A percentile compares a stretch with the other conserved stretches of the same genome.
Conservation (phyloP, 37 sponge, comb jelly and placozoan species). For the Crambe crambe region DNA sequence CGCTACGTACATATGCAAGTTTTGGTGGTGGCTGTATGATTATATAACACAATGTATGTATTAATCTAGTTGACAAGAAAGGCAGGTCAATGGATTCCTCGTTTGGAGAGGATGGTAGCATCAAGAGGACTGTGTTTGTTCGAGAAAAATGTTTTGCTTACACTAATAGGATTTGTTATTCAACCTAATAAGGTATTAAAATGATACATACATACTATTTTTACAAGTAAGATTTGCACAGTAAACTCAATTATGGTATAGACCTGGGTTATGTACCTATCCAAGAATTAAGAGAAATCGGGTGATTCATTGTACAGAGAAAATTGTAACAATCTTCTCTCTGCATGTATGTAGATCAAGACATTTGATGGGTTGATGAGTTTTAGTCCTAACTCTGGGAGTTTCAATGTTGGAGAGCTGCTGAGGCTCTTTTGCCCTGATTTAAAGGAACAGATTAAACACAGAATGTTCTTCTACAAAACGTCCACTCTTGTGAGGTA, state of each 20-base stretch:
- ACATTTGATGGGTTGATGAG: slow-evolving; percentile 36
- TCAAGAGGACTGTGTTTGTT: slow-evolving; percentile 60
- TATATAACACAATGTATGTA: no score
- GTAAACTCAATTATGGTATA: no score
- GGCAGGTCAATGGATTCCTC: slow-evolving; percentile 66
- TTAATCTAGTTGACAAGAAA: slow-evolving; percentile 60
- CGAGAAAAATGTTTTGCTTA: slow-evolving; percentile 78
- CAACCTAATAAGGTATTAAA: slow-evolving; percentile 76
- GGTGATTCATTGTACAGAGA: no score
- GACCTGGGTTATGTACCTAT: no score
- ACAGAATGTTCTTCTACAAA: slow-evolving; percentile 83
- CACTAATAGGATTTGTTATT: slow-evolving; percentile 74
- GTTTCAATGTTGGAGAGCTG: slow-evolving; percentile 67
- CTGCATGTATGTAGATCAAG: slow-evolving; percentile 10
- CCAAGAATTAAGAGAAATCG: no score
- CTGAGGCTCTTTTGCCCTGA: slow-evolving; percentile 69
- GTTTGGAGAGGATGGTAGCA: slow-evolving; percentile 79
- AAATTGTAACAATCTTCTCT: no score
- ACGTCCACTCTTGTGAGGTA: slow-evolving; percentile 57
- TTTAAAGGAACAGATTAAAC: slow-evolving; percentile 75
- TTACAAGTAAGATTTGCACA: not conserved
- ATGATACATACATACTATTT: not conserved
- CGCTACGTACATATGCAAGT: no score
- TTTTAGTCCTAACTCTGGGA: not conserved
- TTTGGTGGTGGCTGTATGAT: no score